These are phyloP conservation scores for Lamellibrachia satsuma DNA, from an alignment of 2,888 invertebrate genomes.

Conservation along the genomic window DNA sequence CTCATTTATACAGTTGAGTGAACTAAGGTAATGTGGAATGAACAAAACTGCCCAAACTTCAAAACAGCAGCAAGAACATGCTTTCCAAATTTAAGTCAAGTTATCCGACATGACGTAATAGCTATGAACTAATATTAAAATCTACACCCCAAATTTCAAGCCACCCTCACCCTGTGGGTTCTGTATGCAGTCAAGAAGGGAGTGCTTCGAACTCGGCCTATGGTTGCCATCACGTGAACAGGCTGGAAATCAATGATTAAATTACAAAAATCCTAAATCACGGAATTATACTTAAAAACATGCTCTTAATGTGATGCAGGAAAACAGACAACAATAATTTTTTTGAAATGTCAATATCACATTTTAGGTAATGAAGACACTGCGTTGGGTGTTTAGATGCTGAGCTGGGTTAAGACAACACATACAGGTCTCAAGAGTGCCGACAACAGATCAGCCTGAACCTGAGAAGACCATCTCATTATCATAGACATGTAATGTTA, in stretches of 20 bases:
- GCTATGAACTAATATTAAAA: not conserved
- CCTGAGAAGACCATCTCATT: too few relatives aligned
- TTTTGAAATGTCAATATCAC: not conserved
- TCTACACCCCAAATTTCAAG: not conserved
- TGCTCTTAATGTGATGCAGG: conserved; percentile 4
- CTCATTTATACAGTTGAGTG: too few relatives aligned
- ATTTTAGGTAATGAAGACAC: not conserved
- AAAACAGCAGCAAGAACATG: not conserved
- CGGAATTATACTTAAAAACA: not conserved
- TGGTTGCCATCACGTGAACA: conserved; percentile 58
- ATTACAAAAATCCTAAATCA: conserved; percentile 22
- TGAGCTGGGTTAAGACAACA: too few relatives aligned
- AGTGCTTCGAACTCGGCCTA: conserved; percentile 58
- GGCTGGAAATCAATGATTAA: conserved; percentile 38
- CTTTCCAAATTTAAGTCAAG: not conserved
- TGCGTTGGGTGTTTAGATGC: not conserved
- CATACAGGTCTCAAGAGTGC: too few relatives aligned
- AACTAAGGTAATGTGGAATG: too few relatives aligned
- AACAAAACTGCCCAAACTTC: too few relatives aligned
- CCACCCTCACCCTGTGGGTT: conserved; percentile 42
- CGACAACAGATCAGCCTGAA: too few relatives aligned
- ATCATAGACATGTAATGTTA: too few relatives aligned
- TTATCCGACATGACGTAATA: not conserved
- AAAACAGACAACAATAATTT: not conserved
- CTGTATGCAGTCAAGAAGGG: conserved; percentile 57